Evolutionary conservation across 1,140 invertebrate genomes (phyloP).

Genomic region (Heliconius congener): DNA sequence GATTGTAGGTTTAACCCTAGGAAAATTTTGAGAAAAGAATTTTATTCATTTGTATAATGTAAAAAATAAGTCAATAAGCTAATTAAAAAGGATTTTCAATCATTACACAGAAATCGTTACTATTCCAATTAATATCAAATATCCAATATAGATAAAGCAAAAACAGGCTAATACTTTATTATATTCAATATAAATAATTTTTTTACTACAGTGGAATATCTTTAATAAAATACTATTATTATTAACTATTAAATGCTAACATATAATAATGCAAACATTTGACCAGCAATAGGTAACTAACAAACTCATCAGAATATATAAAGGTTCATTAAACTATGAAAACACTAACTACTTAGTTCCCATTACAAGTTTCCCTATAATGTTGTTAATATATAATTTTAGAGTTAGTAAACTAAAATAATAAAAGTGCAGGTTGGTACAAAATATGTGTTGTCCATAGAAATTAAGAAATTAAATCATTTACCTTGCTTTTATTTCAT

Average conservation of each 20-base stretch:
- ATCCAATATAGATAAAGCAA: too few species aligned
- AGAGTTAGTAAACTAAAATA: neutral
- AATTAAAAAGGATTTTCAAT: too few species aligned
- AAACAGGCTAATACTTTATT: too few species aligned
- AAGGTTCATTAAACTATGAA: conserved; percentile 8
- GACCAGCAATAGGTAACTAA: neutral
- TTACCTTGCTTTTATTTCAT: neutral
- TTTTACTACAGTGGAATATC: neutral
- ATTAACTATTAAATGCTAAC: neutral
- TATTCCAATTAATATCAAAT: too few species aligned
- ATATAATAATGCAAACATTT: neutral
- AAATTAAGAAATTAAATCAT: neutral
- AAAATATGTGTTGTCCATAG: neutral
- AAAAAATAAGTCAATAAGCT: too few species aligned
- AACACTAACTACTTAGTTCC: neutral
- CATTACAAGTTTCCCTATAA: neutral
- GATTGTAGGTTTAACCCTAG: too few species aligned
- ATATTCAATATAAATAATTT: too few species aligned
- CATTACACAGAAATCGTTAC: neutral
- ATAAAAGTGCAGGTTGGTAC: neutral
- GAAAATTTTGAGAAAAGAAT: too few species aligned
- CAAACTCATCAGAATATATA: neutral
- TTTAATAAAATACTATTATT: neutral
- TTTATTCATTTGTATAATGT: too few species aligned
- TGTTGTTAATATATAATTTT: neutral